A percentile compares a stretch with the other conserved stretches of the same genome.
Conservation (phyloP, 2,888 invertebrate species). For the Tetranychus piercei region DNA sequence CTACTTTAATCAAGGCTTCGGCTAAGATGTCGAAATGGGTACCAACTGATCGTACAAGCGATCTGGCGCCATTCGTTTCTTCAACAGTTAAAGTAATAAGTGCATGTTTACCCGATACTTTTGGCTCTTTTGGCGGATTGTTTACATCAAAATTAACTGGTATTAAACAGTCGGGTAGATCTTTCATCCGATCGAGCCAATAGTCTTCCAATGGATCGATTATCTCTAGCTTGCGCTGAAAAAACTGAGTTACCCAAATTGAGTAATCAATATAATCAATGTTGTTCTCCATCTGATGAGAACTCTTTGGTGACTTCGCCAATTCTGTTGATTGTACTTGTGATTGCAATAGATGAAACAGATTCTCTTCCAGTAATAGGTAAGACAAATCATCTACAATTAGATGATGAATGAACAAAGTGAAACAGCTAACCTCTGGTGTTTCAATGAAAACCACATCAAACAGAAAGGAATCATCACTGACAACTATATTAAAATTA, state of each 20-base stretch:
- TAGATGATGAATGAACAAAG: neutral
- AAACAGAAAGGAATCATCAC: neutral
- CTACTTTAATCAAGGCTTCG: neutral
- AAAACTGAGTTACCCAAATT: neutral
- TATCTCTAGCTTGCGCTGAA: neutral
- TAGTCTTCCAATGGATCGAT: neutral
- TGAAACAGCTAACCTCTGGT: neutral
- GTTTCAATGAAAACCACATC: neutral
- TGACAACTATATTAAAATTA: neutral
- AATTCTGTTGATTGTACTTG: neutral
- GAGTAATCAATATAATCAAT: neutral
- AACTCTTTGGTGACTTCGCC: too few species aligned
- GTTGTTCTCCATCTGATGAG: neutral
- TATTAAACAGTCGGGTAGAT: neutral
- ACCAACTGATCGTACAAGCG: neutral
- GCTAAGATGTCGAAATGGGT: neutral
- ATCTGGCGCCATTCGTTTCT: neutral
- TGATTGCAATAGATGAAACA: neutral
- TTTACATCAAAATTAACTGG: neutral
- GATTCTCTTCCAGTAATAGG: neutral
- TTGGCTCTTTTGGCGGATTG: neutral
- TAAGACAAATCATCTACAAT: neutral
- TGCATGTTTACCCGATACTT: neutral
- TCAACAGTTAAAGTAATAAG: neutral
- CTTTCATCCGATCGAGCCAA: neutral